Evolutionary conservation across 2,113 vertebrate species (phyloP).

Genomic region (Aldabrachelys gigantea): DNA sequence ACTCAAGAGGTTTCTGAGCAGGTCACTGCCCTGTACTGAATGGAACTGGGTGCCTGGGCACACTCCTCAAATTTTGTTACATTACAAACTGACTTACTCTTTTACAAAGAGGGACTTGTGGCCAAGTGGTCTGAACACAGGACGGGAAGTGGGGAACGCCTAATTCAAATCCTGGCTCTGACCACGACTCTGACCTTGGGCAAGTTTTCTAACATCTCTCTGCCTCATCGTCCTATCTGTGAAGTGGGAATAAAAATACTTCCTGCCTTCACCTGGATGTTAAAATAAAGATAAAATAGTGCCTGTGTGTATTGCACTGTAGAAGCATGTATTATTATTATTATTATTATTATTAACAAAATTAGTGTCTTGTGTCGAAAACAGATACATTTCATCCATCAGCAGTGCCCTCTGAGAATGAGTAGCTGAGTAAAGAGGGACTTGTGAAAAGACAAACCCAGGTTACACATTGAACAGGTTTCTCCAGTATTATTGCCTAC

Average conservation of each 20-base stretch:
- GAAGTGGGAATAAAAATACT: not conserved
- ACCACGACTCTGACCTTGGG: not conserved
- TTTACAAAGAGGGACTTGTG: not conserved
- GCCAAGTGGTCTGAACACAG: not conserved
- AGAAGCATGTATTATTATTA: not conserved
- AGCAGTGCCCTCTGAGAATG: constrained; percentile 59
- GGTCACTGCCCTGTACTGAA: not conserved
- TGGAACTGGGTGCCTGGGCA: not conserved
- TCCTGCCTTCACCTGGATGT: not conserved
- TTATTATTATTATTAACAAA: constrained; percentile 17
- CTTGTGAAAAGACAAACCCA: constrained; percentile 59
- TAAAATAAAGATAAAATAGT: not conserved
- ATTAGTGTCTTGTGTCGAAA: not conserved
- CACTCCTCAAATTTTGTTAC: not conserved
- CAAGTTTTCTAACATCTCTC: not conserved
- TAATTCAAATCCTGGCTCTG: not conserved
- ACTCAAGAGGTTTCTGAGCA: not conserved
- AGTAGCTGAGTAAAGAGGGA: constrained; percentile 70
- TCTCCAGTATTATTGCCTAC: constrained; percentile 66
- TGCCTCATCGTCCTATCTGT: not conserved
- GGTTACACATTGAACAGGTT: constrained; percentile 71
- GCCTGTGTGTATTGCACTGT: not conserved
- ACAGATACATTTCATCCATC: constrained; percentile 57
- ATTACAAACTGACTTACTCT: not conserved
- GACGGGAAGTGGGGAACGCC: not conserved